Evolutionary conservation across 2,888 invertebrate species (phyloP).

Genomic region (Pachydiplax longipennis): DNA sequence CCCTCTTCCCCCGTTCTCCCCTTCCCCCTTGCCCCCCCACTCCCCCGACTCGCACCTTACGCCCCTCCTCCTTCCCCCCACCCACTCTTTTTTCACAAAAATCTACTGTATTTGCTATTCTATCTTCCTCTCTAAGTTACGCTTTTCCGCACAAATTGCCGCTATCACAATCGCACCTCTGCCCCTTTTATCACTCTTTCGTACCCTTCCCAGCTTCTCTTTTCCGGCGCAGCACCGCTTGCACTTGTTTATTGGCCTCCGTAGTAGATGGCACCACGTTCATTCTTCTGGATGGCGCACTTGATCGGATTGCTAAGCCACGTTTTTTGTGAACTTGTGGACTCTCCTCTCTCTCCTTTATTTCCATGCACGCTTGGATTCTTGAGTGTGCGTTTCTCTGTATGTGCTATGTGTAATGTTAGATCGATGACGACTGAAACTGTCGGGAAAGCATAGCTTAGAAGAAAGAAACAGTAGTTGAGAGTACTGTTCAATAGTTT

Average conservation of each 20-base stretch:
- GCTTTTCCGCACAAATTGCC: conserved; percentile 23
- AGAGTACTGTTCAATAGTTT: too few species aligned
- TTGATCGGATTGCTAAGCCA: background rate
- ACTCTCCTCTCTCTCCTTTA: background rate
- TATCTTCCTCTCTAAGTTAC: background rate
- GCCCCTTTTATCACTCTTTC: background rate
- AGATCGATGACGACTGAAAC: background rate
- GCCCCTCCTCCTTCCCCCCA: background rate
- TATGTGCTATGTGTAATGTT: background rate
- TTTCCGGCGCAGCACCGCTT: background rate
- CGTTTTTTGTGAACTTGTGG: background rate
- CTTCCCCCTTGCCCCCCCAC: background rate
- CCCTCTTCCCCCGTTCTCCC: background rate
- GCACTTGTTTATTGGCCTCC: background rate
- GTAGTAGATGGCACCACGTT: background rate
- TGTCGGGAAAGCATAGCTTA: too few species aligned
- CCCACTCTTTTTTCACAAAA: background rate
- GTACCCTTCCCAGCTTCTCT: background rate
- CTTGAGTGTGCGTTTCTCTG: background rate
- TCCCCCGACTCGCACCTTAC: background rate
- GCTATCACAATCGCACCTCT: background rate
- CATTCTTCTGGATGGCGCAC: background rate
- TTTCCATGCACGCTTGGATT: background rate
- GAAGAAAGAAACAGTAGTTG: too few species aligned
- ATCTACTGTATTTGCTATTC: background rate